These are phyloP conservation scores for Cinclus cinclus DNA, from an alignment of 2,113 vertebrate genomes.

Conservation along the genomic window DNA sequence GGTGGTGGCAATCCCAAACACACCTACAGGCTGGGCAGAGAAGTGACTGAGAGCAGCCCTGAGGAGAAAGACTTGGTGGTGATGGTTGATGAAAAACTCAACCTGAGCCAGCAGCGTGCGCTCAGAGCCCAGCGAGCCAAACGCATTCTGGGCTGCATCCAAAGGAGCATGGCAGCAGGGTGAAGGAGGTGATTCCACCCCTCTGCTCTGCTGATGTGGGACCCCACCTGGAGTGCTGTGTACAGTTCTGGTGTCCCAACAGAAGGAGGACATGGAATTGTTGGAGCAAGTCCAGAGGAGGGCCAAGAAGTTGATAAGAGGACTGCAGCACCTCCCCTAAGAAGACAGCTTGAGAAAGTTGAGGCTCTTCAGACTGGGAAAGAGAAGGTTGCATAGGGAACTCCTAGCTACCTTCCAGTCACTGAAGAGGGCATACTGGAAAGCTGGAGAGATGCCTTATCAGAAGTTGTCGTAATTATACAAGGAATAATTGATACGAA, in stretches of 20 bases:
- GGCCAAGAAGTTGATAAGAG: neutral
- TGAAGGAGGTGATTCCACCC: neutral
- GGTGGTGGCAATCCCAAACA: no score
- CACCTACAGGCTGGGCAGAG: no score
- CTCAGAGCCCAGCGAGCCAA: neutral
- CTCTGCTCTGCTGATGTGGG: neutral
- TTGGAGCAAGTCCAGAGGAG: neutral
- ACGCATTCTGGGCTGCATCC: neutral
- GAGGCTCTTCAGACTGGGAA: neutral
- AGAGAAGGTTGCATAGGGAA: accelerated
- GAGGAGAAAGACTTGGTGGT: no score
- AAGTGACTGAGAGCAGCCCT: no score
- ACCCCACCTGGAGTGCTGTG: neutral
- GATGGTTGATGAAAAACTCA: no score
- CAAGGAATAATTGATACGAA: neutral
- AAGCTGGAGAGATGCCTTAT: neutral
- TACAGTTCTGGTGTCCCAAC: neutral
- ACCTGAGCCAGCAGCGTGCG: accelerated
- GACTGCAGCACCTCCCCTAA: accelerated
- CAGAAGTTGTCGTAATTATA: neutral
- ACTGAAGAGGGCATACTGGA: neutral
- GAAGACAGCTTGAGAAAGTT: neutral
- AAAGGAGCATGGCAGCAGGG: neutral
- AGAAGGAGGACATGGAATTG: neutral
- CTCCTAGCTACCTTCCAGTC: neutral